Evolutionary conservation across 1,140 invertebrate genomes (phyloP).

Genomic region (Cherax quadricarinatus): DNA sequence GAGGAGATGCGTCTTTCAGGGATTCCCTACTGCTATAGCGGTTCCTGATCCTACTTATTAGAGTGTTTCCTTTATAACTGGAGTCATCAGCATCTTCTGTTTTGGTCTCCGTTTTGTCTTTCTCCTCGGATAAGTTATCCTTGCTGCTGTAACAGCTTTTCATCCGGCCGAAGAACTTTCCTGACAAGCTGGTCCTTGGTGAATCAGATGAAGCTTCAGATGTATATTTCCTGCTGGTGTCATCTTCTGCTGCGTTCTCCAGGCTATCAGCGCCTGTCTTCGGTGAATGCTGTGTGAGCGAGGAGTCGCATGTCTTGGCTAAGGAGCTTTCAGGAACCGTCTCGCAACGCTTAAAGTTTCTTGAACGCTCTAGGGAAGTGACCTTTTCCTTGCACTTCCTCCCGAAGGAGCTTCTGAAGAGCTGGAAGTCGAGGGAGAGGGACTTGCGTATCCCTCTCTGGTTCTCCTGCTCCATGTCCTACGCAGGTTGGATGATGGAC

Average conservation of each 20-base stretch:
- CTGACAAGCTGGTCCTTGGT: conserved; percentile 26
- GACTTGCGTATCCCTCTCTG: neutral
- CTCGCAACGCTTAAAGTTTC: neutral
- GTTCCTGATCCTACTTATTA: conserved; percentile 34
- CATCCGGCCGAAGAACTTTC: conserved; percentile 13
- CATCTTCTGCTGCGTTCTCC: neutral
- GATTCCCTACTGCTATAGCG: conserved; percentile 46
- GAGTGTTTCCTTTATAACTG: neutral
- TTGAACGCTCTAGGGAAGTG: neutral
- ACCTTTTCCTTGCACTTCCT: conserved; percentile 17
- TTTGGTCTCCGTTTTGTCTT: neutral
- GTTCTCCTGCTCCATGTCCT: neutral
- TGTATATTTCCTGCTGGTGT: neutral
- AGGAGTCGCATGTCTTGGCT: neutral
- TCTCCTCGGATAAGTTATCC: conserved; percentile 19
- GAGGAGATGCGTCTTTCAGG: neutral
- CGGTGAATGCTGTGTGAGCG: neutral
- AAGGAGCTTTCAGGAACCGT: neutral
- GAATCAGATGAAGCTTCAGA: neutral
- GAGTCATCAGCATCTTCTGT: neutral
- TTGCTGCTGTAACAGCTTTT: conserved; percentile 21
- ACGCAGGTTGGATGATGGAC: no score
- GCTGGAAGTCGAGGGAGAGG: conserved; percentile 44
- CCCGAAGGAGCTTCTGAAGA: conserved; percentile 37
- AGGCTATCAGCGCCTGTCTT: conserved; percentile 6